A percentile compares a stretch with the other conserved stretches of the same genome.
phyloP scores from a whole-genome alignment of 1,140 invertebrate species.

The Scaptodrosophila lebanonensis region DNA sequence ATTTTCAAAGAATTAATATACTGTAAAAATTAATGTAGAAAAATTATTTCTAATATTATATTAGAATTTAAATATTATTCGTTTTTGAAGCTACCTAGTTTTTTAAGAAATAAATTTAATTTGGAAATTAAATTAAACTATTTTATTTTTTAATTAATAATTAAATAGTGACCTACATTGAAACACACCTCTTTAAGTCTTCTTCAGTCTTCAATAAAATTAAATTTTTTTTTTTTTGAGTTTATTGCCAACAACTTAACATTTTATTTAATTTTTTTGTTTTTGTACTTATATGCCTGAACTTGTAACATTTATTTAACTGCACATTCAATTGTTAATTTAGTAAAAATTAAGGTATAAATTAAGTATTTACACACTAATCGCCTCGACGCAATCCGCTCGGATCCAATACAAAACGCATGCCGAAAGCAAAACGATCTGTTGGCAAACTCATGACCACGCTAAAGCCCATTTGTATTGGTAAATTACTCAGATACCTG shows the following conservation, averaged over 20 bases:
- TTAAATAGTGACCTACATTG: no score
- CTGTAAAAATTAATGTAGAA: no score
- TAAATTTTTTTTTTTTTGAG: neutral
- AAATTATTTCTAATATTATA: no score
- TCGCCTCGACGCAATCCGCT: conserved; percentile 53
- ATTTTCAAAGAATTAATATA: no score
- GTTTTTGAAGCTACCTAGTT: no score
- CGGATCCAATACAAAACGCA: conserved; percentile 65
- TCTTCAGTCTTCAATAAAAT: no score
- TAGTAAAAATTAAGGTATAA: conserved; percentile 32
- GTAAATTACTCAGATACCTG: conserved; percentile 51
- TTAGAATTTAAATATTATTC: no score
- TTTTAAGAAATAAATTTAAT: no score
- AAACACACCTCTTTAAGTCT: no score
- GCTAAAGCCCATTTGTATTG: conserved; percentile 62
- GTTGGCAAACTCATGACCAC: conserved; percentile 61
- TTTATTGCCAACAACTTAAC: neutral
- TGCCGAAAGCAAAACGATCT: conserved; percentile 65
- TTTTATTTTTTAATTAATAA: no score
- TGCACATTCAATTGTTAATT: conserved; percentile 30
- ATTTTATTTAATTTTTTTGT: neutral
- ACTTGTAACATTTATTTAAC: conserved; percentile 10
- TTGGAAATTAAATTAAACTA: no score
- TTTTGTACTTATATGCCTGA: neutral
- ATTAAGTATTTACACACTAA: conserved; percentile 15